Evolutionary conservation across 92 coral and sea anemone species (phyloP), one percentile per base, ranked within the genome.

Genomic region (Hydrozoanthus gracilis): DNA sequence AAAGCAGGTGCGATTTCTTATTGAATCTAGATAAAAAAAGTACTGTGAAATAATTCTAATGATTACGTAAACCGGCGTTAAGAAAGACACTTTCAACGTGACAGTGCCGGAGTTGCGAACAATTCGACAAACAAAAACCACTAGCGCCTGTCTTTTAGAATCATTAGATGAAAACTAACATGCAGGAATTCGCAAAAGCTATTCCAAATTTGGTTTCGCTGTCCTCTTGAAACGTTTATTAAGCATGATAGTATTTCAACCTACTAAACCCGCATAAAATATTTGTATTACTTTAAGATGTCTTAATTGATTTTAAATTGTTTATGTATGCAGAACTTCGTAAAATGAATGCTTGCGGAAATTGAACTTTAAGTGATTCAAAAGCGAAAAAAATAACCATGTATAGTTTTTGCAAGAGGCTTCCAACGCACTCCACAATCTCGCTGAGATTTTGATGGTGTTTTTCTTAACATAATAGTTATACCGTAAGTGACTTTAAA

Each of bases 1-100:
- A 77, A 84, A 50, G 89, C 95, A 92, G 96, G 88, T 92, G 94
- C 72, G 76, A 73, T 45, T 68, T 56, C 60, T 48, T 92, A 93
- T 92, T 93, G 95, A 92, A 92, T 92, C 84, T 18, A 27, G 66
- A 78, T 80, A 67, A 48, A 46, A 78, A 49, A 68, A 45, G 49
- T 20, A 62, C 2, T 8, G 15, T 62, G 20, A 62, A 62, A 62
- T 14, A 16, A 62, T 6, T 14, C 17, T 47, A 55, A 35, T 61
- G 49, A 2, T 46, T 48, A 62, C 44, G 67, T 51, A 79, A 49
- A 16, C 4, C 46, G 46, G 35, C 85, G 73, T n/a, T 46, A 46
- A 12, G 51, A 15, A 49, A 80, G 66, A 58, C 17, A 8, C 13
- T 58, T 58, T 58, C 84, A 60, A 65, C 48, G 48, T 80, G 85